Conservation (phyloP, 2,797 vertebrate species). For the Tadarida brasiliensis region DNA sequence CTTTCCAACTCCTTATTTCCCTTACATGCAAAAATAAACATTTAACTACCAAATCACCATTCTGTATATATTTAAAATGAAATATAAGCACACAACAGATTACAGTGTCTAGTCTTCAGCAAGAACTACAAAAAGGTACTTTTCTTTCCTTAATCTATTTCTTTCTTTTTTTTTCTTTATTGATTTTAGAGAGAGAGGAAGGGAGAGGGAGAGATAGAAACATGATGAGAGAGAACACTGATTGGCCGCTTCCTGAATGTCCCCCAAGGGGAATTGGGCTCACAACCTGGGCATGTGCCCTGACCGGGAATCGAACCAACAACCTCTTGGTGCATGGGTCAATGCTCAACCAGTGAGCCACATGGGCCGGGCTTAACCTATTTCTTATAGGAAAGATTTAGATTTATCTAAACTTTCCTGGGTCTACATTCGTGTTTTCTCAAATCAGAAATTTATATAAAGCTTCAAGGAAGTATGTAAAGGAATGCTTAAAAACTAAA, state of each 20-base stretch:
- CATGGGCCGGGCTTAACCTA: background rate
- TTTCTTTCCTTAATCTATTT: constrained; percentile 13
- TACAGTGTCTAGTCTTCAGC: background rate
- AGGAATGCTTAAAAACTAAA: background rate
- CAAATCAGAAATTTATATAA: constrained; percentile 29
- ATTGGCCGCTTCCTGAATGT: too few relatives aligned
- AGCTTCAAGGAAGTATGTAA: background rate
- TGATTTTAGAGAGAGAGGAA: too few relatives aligned
- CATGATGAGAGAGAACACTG: too few relatives aligned
- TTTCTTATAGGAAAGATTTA: background rate
- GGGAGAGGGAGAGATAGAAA: too few relatives aligned
- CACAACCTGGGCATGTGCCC: too few relatives aligned
- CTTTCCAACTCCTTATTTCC: background rate
- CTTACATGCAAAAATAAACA: background rate
- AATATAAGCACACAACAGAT: background rate
- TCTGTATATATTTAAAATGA: constrained; percentile 3
- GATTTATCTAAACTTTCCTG: background rate
- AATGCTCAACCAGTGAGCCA: too few relatives aligned
- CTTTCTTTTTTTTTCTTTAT: background rate
- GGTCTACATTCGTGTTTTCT: background rate
- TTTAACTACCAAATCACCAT: background rate
- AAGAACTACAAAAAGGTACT: background rate
- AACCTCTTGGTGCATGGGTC: too few relatives aligned
- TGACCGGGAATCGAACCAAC: too few relatives aligned
- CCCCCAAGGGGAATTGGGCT: too few relatives aligned